phyloP scores from a whole-genome alignment of 2,113 vertebrate genomes.

The Limnothrissa miodon region DNA sequence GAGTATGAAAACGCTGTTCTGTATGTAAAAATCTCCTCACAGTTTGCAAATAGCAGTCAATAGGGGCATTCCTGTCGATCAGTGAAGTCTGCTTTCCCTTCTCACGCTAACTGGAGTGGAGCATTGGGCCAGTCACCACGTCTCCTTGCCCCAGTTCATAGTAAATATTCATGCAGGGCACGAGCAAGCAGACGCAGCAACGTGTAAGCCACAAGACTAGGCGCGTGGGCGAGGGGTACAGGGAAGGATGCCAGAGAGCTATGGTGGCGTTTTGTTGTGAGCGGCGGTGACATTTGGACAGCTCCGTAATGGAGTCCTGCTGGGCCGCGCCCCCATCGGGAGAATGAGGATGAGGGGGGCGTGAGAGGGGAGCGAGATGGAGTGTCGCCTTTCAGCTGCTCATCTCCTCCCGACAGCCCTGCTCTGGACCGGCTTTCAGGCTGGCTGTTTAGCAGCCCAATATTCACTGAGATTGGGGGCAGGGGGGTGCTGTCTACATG shows the following conservation, averaged over 20 bases:
- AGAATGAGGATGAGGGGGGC: not conserved
- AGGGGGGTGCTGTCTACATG: not conserved
- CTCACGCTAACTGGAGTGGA: not conserved
- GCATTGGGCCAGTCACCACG: not conserved
- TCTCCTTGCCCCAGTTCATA: not conserved
- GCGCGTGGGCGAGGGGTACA: not conserved
- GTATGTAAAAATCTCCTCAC: not conserved
- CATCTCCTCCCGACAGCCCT: not conserved
- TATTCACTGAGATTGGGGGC: not conserved
- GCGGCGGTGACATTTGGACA: slow-evolving; percentile 26
- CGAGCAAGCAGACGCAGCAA: not conserved
- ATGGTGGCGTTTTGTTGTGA: not conserved
- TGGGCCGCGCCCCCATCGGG: slow-evolving; percentile 23
- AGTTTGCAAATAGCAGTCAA: not conserved
- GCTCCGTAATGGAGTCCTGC: slow-evolving; percentile 17
- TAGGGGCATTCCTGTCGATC: not conserved
- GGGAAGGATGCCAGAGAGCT: not conserved
- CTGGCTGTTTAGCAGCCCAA: slow-evolving; percentile 10
- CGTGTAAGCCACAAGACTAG: not conserved
- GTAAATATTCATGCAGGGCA: not conserved
- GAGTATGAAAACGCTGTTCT: not conserved
- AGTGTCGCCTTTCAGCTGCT: slow-evolving; percentile 24
- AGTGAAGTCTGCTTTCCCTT: not conserved
- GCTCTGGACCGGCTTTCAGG: not conserved
- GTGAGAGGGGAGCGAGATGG: not conserved